phyloP scores from a whole-genome alignment of 2,113 vertebrate species.

The Tragelaphus buxtoni region DNA sequence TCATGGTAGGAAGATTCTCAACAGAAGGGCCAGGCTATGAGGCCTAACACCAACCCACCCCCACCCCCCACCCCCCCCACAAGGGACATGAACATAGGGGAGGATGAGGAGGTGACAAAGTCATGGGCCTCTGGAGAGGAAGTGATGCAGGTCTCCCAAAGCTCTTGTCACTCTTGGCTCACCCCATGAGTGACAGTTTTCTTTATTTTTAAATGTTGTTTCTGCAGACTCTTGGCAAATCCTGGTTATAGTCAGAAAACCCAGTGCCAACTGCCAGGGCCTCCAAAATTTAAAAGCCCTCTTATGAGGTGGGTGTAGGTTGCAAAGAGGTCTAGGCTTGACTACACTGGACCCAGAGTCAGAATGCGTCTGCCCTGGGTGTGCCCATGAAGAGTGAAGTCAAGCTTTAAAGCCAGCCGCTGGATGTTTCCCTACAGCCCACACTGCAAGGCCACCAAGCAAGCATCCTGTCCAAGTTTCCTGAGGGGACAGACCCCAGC shows the following conservation, averaged over 20 bases:
- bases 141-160: background rate
- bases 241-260: background rate
- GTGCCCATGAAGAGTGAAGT: background rate
- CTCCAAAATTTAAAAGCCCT: background rate
- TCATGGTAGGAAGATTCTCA: background rate
- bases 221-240: background rate
- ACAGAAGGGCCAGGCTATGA: background rate
- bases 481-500: background rate
- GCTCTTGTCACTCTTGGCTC: background rate
- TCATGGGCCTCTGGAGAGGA: background rate
- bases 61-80: rapidly evolving
- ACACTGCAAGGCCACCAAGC: background rate
- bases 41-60: background rate
- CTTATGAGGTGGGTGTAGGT: rapidly evolving
- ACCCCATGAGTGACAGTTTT: background rate
- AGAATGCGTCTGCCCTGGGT: background rate
- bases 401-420: background rate
- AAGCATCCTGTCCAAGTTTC: background rate
- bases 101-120: background rate
- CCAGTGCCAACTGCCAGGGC: background rate
- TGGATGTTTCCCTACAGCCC: background rate
- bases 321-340: background rate
- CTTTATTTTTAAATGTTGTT: background rate
- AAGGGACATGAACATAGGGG: background rate
- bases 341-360: background rate